Evolutionary conservation across 2,113 vertebrate species (phyloP), one percentile per base, ranked within the genome.

Genomic region (Pseudopodoces humilis): DNA sequence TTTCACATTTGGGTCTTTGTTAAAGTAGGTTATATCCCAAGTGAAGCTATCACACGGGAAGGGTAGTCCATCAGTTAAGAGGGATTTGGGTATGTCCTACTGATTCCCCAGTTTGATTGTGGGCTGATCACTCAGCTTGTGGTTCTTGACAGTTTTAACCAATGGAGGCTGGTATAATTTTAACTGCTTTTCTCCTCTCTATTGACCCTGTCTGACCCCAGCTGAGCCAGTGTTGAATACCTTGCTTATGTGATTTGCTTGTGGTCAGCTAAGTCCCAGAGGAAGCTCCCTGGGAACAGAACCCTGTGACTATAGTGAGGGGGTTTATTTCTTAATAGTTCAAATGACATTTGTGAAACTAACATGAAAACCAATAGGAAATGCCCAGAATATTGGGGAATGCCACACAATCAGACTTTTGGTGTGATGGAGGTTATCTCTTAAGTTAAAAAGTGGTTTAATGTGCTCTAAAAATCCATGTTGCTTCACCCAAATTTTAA

Each of bases 31-130:
- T 88, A 16, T 83, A 64, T 92, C 53, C 49, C 37, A 59, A 31
- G 33, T 3, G 53, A 80, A 72, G 33, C 37, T 62, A 2, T 90
- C 31, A 11, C 31, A 28, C 0, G 0, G 22, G 17, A 83, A 77
- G 49, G 22, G 15, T 52, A 70, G 37, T 53, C 31, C 56, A 0
- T 30, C 21, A 47, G 11, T 77, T 81, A 47, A 79, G 65, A 85
- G 33, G 21, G 23, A 39, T 41, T 39, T 85, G 31, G 23, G 18
- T 60, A 20, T 1, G 3, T 58, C 46, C 68, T 81, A 11, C 35
- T 90, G 18, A 46, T 87, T 79, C 64, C 33, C 35, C 44, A 21
- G 25, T 90, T 47, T 84, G 74, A 46, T 6, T 65, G 63, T 77
- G 90, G 47, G 25, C 33, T 88, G 4, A 60, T 76, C 35, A 12